Evolutionary conservation across 2,113 vertebrate genomes (phyloP), one percentile per base, ranked within the genome.

Genomic region (Tachysurus vachellii): DNA sequence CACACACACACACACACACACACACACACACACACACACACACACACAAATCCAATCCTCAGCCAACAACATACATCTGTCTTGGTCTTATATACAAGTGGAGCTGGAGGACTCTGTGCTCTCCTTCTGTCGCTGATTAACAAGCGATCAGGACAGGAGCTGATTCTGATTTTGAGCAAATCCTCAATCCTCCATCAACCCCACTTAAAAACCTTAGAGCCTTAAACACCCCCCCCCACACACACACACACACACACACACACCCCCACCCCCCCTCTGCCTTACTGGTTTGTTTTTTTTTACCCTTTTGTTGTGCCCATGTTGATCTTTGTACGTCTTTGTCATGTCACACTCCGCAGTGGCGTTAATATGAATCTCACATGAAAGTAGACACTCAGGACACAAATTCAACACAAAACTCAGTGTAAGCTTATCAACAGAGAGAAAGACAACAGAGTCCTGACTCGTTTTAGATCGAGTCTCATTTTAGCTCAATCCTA

Each of bases 71-170:
- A 36, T 47, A 54, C 8, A 44, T 36, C 68, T 56, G 53, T 75
- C 31, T 59, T 26, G 26, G 56, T 61, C 42, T 62, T 42, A n/a
- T 26, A 54, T 47, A 64, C n/a, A 36, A 71, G 84, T 64, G 75
- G 73, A 16, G 1, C 73, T 80, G 61, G 50, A 86, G 85, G 31
- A 44, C 61, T 21, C 54, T 26, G 68, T 77, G 89, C 82, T 79
- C 82, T 83, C 42, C 75, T 87, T 88, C 90, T 92, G 92, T 92
- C 80, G 90, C 90, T 93, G 93, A 95, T 94, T 93, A 92, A 90
- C 36, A 87, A 93, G 93, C 90, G 90, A 92, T 66, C 70, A 42
- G 59, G 79, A 86, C 71, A 66, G 90, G 11, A 12, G 90, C 81
- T 89, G 92, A 92, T 90, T 89, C 88, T 88, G 89, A 92, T 92